A percentile compares a stretch with the other conserved stretches of the same genome.
phyloP scores from a whole-genome alignment of 2,113 vertebrate species.

The Chaetodon auriga region DNA sequence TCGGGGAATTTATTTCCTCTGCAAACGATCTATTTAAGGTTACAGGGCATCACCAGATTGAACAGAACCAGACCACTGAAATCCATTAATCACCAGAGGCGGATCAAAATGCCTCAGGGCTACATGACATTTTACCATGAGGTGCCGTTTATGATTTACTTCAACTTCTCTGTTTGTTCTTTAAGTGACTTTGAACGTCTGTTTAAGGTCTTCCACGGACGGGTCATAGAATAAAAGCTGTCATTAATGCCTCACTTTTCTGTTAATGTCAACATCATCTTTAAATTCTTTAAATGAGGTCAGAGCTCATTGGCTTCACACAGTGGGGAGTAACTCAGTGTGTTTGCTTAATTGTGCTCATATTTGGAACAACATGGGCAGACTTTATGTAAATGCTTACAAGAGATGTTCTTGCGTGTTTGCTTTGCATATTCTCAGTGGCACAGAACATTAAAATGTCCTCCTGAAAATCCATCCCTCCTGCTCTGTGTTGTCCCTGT shows the following conservation, averaged over 20 bases:
- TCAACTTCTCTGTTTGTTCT: conserved; percentile 21
- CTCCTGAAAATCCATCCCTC: conserved; percentile 39
- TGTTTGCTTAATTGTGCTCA: conserved; percentile 11
- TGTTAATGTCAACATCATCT: neutral
- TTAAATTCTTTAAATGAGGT: neutral
- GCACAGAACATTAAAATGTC: conserved; percentile 43
- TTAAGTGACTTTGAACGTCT: conserved; percentile 18
- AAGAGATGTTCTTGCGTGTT: conserved; percentile 26
- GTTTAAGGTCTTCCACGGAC: neutral
- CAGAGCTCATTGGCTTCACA: neutral
- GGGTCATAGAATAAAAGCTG: neutral
- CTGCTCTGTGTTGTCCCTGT: conserved; percentile 45
- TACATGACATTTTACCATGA: conserved; percentile 1
- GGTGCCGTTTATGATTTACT: conserved; percentile 25
- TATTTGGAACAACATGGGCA: neutral
- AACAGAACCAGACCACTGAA: conserved; percentile 13
- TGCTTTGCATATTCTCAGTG: conserved; percentile 41
- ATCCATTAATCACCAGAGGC: conserved; percentile 31
- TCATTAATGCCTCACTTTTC: neutral
- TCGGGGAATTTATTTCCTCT: conserved; percentile 23
- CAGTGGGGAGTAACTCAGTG: neutral
- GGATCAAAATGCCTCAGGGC: conserved; percentile 34
- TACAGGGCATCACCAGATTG: neutral
- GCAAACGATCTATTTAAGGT: conserved; percentile 14
- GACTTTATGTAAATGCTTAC: conserved; percentile 2